phyloP scores from a whole-genome alignment of 2,888 invertebrate species.

The Ophioninae sp. region DNA sequence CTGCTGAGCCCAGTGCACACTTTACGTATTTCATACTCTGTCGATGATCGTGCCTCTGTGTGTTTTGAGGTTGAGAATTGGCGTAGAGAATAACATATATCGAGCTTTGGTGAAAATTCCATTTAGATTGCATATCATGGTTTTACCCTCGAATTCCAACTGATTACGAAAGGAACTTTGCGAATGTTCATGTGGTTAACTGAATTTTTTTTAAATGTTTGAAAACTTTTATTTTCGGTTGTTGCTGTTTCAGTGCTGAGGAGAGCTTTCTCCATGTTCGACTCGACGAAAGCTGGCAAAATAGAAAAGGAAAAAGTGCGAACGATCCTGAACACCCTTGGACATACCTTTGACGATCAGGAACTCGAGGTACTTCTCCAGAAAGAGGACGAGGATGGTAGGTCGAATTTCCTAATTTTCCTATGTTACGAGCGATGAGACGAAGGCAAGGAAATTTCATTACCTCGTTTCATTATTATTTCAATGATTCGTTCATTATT shows the following conservation, averaged over 20 bases:
- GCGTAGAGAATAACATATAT: not conserved
- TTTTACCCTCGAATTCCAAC: not conserved
- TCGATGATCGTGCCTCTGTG: constrained; percentile 17
- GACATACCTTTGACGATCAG: constrained; percentile 89
- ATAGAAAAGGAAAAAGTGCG: constrained; percentile 91
- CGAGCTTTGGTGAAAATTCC: constrained; percentile 52
- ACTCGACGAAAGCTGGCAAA: constrained; percentile 88
- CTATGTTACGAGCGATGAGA: not conserved
- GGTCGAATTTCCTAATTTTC: constrained; percentile 27
- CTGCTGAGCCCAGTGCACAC: constrained; percentile 32
- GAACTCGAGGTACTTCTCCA: constrained; percentile 89
- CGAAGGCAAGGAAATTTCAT: not conserved
- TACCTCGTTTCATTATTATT: no score
- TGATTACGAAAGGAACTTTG: not conserved
- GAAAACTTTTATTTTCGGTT: constrained; percentile 9
- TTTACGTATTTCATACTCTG: not conserved
- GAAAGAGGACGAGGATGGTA: constrained; percentile 89
- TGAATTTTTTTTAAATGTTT: no score
- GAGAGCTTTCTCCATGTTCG: constrained; percentile 93
- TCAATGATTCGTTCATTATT: no score
- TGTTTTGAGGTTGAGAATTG: constrained; percentile 32
- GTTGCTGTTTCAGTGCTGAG: constrained; percentile 84
- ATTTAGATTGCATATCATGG: constrained; percentile 32
- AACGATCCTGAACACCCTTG: constrained; percentile 90
- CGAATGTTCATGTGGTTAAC: not conserved